Evolutionary conservation across 2,888 invertebrate species (phyloP), one percentile per base, ranked within the genome.

Genomic region (Oegoconia quadripuncta): DNA sequence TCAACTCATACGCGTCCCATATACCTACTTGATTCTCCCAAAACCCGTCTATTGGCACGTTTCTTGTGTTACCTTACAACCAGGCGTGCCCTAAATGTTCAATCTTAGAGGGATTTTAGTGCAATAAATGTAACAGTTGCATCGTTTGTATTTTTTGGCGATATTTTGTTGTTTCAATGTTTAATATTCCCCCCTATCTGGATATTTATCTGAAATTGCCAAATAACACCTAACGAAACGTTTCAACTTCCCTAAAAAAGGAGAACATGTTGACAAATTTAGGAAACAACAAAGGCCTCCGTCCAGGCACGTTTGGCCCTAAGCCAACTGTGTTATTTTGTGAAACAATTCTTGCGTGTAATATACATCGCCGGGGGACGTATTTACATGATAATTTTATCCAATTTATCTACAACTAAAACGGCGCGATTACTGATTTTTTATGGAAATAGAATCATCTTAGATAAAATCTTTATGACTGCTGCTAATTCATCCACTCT

Each of bases 261-360:
- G 45, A 46, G 42, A 57, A 57, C 61, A 64, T 59, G 64, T 67
- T 74, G 64, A 71, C 66, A 69, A 72, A 71, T 63, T 65, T 58
- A 50, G 50, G 55, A 48, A 54, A 55, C 50, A 54, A 56, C 67
- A 63, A 54, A 56, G 52, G 50, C 52, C 48, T 43, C 46, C 52
- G 50, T 48, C 49, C 49, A 41, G 53, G 46, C 46, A 49, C 50
- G 55, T 69, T 73, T 80, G 77, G 76, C 42, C 29, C 22, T 7
- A 15, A 22, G 74, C 79, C 80, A 80, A 78, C 61, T 68, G 54
- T 66, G 65, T 68, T 70, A 74, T 68, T 69, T 59, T 50, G 56
- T 52, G 48, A 52, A 66, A 66, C 64, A 59, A 57, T 65, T 64
- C 62, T 57, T 68, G 69, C 60, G 64, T 65, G 58, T 64, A 64